Percentiles rank a stretch among this genome's conserved stretches.
Conservation (phyloP, 2,888 invertebrate genomes). For the Calameuta idolon region DNA sequence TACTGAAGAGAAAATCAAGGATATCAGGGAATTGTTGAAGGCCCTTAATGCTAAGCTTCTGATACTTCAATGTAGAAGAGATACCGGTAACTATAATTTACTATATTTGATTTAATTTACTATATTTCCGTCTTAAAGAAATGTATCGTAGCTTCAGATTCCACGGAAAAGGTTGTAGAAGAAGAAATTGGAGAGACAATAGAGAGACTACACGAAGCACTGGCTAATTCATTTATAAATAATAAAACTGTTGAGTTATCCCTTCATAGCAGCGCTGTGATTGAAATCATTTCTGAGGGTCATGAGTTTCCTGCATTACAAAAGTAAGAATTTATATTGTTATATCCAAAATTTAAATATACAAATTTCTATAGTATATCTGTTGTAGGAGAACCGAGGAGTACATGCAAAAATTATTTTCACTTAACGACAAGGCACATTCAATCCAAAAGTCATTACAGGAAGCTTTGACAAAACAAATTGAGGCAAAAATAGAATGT, state of each 20-base stretch:
- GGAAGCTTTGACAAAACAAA: slow-evolving; percentile 24
- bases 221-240: slow-evolving; percentile 29
- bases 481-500: slow-evolving; percentile 39
- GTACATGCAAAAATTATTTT: slow-evolving; percentile 33
- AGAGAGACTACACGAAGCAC: slow-evolving; percentile 27
- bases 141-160: background rate
- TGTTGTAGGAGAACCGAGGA: slow-evolving; percentile 34
- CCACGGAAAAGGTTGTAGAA: background rate
- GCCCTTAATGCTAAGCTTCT: slow-evolving; percentile 36
- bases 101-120: background rate
- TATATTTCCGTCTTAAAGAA: background rate
- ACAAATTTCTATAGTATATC: slow-evolving; percentile 5
- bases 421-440: slow-evolving; percentile 32
- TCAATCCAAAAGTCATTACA: slow-evolving; percentile 28
- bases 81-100: slow-evolving; percentile 30
- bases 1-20: slow-evolving; percentile 38
- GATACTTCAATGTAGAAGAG: slow-evolving; percentile 30
- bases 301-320: slow-evolving; percentile 25
- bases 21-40: slow-evolving; percentile 29
- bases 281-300: slow-evolving; percentile 30
- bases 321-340: slow-evolving; percentile 29
- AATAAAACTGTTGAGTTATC: slow-evolving; percentile 29
- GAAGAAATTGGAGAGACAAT: slow-evolving; percentile 14
- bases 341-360: background rate
- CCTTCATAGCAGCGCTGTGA: slow-evolving; percentile 36